A percentile compares a stretch with the other conserved stretches of the same genome.
phyloP scores from a whole-genome alignment of 2,888 invertebrate genomes.

The Sarcophaga subvicina region DNA sequence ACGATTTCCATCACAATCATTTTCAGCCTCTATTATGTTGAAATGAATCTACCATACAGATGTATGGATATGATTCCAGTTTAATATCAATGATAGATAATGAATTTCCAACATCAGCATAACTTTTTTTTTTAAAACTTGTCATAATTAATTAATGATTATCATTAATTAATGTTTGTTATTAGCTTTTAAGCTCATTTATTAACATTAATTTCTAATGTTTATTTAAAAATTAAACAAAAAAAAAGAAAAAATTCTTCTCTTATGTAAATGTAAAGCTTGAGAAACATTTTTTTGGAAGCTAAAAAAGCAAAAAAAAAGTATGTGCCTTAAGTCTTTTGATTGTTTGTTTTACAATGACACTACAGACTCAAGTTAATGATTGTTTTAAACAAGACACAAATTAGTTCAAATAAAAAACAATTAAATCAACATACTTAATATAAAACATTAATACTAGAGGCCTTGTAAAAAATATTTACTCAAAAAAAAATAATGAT shows the following conservation, averaged over 20 bases:
- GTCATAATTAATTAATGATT: not conserved
- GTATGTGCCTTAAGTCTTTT: not conserved
- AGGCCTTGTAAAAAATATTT: constrained; percentile 30
- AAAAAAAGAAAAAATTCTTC: no score
- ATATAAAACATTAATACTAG: constrained; percentile 13
- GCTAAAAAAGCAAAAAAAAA: not conserved
- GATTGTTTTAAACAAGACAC: not conserved
- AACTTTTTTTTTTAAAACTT: not conserved
- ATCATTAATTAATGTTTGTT: not conserved
- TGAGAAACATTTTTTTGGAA: not conserved
- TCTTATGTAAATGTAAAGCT: no score
- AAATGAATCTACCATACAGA: no score
- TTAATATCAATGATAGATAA: no score
- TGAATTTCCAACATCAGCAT: no score
- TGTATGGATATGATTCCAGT: no score
- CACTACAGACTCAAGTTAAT: not conserved
- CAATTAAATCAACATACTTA: constrained; percentile 10
- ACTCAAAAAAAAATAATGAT: constrained; percentile 34
- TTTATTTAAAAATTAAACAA: not conserved
- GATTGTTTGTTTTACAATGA: not conserved
- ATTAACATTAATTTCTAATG: not conserved
- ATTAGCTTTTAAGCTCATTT: not conserved
- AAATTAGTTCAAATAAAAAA: constrained; percentile 32
- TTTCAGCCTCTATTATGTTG: no score
- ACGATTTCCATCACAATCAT: no score